A percentile compares a stretch with the other conserved stretches of the same genome.
These are phyloP conservation scores for Madoqua kirkii DNA, from an alignment of 2,113 vertebrate genomes.

Conservation along the genomic window DNA sequence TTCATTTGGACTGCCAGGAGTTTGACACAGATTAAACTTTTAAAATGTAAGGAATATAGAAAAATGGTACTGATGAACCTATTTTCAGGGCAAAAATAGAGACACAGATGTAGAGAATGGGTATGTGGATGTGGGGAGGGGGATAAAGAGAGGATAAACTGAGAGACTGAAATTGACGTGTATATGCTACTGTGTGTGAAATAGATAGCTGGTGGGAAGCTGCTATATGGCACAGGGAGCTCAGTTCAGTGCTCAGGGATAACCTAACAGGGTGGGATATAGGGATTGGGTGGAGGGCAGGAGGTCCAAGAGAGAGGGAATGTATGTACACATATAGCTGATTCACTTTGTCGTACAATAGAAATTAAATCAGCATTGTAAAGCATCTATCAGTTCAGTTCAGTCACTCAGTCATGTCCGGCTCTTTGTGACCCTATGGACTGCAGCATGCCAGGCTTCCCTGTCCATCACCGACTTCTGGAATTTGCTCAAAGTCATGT, in stretches of 20 bases:
- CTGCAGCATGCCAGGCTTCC: background rate
- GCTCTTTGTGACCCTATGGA: background rate
- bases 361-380: background rate
- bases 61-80: background rate
- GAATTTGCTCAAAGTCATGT: background rate
- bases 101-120: background rate
- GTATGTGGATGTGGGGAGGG: background rate
- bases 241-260: background rate
- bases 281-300: background rate
- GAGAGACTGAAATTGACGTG: background rate
- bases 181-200: rapidly evolving
- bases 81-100: background rate
- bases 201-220: background rate
- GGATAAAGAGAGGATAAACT: background rate
- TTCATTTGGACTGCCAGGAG: background rate
- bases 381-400: background rate
- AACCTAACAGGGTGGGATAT: background rate
- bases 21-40: background rate
- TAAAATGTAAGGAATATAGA: background rate
- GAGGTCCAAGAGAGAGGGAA: background rate
- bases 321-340: background rate
- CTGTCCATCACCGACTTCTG: background rate
- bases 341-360: background rate
- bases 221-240: background rate
- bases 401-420: background rate